Evolutionary conservation across 1,140 invertebrate genomes (phyloP).

Genomic region (Rhynchophorus ferrugineus): DNA sequence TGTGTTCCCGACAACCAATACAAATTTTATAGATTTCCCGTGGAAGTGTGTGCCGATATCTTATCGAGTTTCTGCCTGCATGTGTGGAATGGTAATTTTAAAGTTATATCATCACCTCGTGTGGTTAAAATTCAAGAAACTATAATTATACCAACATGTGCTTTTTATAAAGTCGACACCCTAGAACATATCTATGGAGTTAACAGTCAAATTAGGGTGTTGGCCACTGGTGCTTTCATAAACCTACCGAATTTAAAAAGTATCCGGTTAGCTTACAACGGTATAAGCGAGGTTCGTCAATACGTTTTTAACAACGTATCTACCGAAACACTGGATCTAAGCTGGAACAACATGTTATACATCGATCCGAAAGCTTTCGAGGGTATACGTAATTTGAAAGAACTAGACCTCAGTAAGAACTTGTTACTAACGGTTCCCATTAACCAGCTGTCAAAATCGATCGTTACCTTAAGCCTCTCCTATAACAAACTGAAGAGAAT

Average conservation of each 20-base stretch:
- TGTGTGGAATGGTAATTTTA: not conserved
- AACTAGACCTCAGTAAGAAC: constrained; percentile 2
- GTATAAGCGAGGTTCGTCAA: not conserved
- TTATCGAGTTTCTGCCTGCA: not conserved
- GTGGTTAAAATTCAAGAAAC: constrained; percentile 5
- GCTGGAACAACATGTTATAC: constrained; percentile 4
- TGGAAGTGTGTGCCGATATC: not conserved
- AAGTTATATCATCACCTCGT: not conserved
- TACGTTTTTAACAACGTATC: constrained; percentile 1
- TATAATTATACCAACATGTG: constrained; percentile 5
- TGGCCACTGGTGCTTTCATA: constrained; percentile 1
- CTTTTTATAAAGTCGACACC: not conserved
- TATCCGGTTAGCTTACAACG: constrained; percentile 3
- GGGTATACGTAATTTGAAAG: not conserved
- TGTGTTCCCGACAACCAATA: constrained; percentile 5
- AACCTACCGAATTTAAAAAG: not conserved
- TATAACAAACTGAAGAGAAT: constrained; percentile 1
- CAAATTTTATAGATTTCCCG: constrained; percentile 8
- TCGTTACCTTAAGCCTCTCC: not conserved
- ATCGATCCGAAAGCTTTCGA: not conserved
- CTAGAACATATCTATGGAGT: constrained; percentile 4
- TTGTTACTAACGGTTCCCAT: not conserved
- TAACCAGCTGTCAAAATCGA: not conserved
- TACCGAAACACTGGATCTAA: not conserved
- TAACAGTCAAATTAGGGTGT: constrained; percentile 3